phyloP scores from a whole-genome alignment of 2,888 invertebrate species.

The Parnassius orleans region DNA sequence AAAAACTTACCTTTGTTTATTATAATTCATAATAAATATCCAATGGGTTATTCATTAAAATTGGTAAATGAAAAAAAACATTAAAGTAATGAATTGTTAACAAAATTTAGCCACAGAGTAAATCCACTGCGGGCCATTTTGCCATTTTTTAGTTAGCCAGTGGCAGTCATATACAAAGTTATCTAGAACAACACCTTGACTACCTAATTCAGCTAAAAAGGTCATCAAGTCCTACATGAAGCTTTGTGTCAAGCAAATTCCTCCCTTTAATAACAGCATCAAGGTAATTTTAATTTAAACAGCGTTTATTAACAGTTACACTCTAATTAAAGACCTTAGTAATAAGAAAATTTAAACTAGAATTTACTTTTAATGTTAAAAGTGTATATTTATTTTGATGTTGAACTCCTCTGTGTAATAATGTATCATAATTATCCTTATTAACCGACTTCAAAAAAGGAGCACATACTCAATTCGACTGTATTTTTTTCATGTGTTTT shows the following conservation, averaged over 20 bases:
- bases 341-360: neutral
- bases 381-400: too few relatives aligned
- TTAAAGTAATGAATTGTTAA: slow-evolving; percentile 2
- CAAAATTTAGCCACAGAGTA: slow-evolving; percentile 2
- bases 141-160: neutral
- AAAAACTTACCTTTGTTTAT: slow-evolving; percentile 22
- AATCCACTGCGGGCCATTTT: neutral
- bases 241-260: slow-evolving; percentile 31
- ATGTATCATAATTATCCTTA: too few relatives aligned
- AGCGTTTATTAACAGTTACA: slow-evolving; percentile 2
- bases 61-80: slow-evolving; percentile 5
- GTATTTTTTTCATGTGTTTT: too few relatives aligned
- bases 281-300: slow-evolving; percentile 2
- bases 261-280: neutral
- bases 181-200: slow-evolving; percentile 10
- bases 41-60: slow-evolving; percentile 19
- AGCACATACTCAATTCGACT: too few relatives aligned
- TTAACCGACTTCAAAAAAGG: too few relatives aligned
- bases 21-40: slow-evolving; percentile 21
- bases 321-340: slow-evolving; percentile 7
- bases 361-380: neutral
- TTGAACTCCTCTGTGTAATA: too few relatives aligned
- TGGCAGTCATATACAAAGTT: slow-evolving; percentile 16
- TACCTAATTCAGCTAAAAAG: slow-evolving; percentile 7
- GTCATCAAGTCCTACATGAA: slow-evolving; percentile 19